A percentile compares a stretch with the other conserved stretches of the same genome.
phyloP scores from a whole-genome alignment of 2,888 invertebrate genomes.

The Tetragonula carbonaria region DNA sequence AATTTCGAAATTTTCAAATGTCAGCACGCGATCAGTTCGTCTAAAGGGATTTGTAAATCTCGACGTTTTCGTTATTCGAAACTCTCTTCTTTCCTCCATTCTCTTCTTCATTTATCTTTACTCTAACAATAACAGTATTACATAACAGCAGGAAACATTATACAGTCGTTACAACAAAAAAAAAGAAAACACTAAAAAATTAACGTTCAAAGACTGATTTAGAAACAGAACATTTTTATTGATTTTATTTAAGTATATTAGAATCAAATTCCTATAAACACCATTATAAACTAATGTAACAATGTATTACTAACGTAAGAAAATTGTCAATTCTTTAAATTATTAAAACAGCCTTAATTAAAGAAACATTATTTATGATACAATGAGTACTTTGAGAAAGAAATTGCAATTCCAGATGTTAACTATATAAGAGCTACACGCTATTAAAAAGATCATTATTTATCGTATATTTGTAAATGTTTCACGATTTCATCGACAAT shows the following conservation, averaged over 20 bases:
- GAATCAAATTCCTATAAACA: neutral
- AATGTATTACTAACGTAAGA: neutral
- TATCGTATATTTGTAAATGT: neutral
- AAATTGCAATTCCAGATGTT: too few species aligned
- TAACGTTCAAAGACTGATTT: neutral
- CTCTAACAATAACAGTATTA: too few species aligned
- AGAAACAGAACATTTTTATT: neutral
- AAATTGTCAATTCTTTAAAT: neutral
- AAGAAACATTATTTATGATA: neutral
- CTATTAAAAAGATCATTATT: too few species aligned
- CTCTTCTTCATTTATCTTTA: too few species aligned
- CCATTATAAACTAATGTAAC: neutral
- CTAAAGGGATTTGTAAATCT: neutral
- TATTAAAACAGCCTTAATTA: neutral
- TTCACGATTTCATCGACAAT: neutral
- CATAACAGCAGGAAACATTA: neutral
- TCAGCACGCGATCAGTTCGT: neutral
- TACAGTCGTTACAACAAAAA: neutral
- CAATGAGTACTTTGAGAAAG: too few species aligned
- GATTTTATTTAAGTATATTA: neutral
- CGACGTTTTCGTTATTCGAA: neutral
- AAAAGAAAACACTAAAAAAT: neutral
- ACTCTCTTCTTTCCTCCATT: neutral
- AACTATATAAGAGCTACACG: too few species aligned
- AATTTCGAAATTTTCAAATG: slow-evolving; percentile 44